Conservation (phyloP, 2,888 invertebrate genomes). For the Falcaria lacertinaria region DNA sequence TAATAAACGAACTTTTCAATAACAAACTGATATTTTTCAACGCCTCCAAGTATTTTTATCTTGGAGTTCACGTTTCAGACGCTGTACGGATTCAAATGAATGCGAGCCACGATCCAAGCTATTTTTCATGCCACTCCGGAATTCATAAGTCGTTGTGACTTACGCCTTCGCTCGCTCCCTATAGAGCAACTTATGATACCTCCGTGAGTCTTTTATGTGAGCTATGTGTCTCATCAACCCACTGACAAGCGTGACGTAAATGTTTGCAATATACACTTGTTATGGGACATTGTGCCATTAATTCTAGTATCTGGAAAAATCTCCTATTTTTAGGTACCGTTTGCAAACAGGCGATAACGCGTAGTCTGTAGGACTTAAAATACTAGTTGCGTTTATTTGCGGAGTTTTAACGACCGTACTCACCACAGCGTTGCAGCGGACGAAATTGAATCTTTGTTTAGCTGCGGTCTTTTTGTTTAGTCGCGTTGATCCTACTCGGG, state of each 20-base stretch:
- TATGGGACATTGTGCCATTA: background rate
- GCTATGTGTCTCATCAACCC: constrained; percentile 30
- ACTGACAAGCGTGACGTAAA: constrained; percentile 13
- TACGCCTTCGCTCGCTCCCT: constrained; percentile 37
- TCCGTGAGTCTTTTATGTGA: constrained; percentile 37
- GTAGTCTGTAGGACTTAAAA: too few relatives aligned
- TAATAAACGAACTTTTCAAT: constrained; percentile 4
- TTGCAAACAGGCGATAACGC: too few relatives aligned
- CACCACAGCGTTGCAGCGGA: too few relatives aligned
- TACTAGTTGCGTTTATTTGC: too few relatives aligned
- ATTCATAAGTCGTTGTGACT: constrained; percentile 60
- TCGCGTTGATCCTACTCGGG: too few relatives aligned
- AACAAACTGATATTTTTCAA: constrained; percentile 22
- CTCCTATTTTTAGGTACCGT: too few relatives aligned
- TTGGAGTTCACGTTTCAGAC: constrained; percentile 23
- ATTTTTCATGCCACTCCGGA: constrained; percentile 57
- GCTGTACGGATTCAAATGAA: constrained; percentile 28
- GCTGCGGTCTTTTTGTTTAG: too few relatives aligned
- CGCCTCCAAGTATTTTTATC: constrained; percentile 22
- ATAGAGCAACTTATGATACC: constrained; percentile 44
- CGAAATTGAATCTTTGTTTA: too few relatives aligned
- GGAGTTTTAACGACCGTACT: too few relatives aligned
- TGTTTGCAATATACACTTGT: constrained; percentile 13
- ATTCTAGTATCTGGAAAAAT: too few relatives aligned
- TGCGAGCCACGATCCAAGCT: constrained; percentile 35